Evolutionary conservation across 2,888 invertebrate species (phyloP), one percentile per base, ranked within the genome.

Genomic region (Eurytoma adleriae): DNA sequence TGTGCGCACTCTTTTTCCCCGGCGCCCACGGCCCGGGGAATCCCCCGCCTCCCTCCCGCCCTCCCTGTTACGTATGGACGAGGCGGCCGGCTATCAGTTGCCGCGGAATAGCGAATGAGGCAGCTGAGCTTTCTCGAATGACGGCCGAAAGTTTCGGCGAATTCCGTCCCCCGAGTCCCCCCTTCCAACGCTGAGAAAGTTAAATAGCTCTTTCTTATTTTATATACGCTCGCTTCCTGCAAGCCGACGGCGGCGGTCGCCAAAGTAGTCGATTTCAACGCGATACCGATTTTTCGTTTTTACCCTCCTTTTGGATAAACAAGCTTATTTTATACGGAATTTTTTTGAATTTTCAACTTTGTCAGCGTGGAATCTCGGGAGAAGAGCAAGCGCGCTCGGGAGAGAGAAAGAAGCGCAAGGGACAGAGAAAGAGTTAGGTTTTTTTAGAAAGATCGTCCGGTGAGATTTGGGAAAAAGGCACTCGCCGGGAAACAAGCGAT

Each of bases 201-300:
- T 75, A 52, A 7, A 52, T 67, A 24, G 59, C n/a, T 67, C 50
- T 59, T 68, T 75, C 18, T 54, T 18, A 59, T 50, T 75, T 68
- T 75, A 50, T 59, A 59, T 75, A 52, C 30, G 30, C 30, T 30
- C 30, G 48, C 16, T 30, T 0, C 14, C 5, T 16, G 52, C 2
- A 27, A 62, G 30, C 14, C 27, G 30, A 5, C 16, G 7, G 5
- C 62, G 30, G 16, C 52, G 59, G 13, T 59, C 16, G 20, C 30
- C 30, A 30, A 30, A 30, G 30, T 30, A 30, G 30, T 30, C 30
- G 30, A 30, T 30, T 30, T 30, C 30, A 30, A 30, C 30, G 30
- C 30, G 30, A 30, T 30, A 30, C 30, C 4, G 30, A 7, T 56
- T n/a, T 56, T n/a, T 56, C 56, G 4, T n/a, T 56, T n/a, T 56